Evolutionary conservation across 2,888 invertebrate genomes (phyloP), one percentile per base, ranked within the genome.

Genomic region (Trichogramma evanescens): DNA sequence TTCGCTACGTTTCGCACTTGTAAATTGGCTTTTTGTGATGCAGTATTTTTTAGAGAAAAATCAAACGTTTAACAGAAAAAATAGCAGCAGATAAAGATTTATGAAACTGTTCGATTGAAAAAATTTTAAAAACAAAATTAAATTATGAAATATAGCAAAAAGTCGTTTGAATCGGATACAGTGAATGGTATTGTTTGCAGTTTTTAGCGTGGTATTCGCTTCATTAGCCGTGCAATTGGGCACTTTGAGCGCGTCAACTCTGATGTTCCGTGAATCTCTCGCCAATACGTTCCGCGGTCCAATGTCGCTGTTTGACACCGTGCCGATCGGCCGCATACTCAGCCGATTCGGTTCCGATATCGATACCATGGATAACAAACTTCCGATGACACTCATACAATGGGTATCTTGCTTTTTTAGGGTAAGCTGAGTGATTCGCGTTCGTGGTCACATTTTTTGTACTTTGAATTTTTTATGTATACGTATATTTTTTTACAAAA

Each of bases 181-280:
- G 57, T 61, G 54, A 57, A 57, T 56, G 54, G 43, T 43, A 63
- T 62, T 62, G 50, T 63, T 79, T 79, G 74, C 84, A 88, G 88
- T 86, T 78, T 68, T 84, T 71, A 80, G 84, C 76, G 83, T 85
- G 80, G 83, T 86, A 79, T 79, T 86, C 77, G 84, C 86, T 69
- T 82, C 86, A 75, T 81, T 87, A 80, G 80, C 84, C 75, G 81
- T 87, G 79, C 63, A 61, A 55, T 46, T 69, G 51, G 87, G 86
- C 77, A 80, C 85, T 71, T 80, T 88, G 81, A 69, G 67, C 66
- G 72, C 73, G 63, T 69, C 74, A 55, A 64, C 63, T 56, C 60
- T 66, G 64, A 67, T 82, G 66, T 84, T 85, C 72, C 67, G 72
- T 52, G 71, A 67, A 42, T 75, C 86, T 66, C 77, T 86, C 62